Conservation (phyloP, 35 echinoderm and acorn worm genomes). For the Acanthaster planci region DNA sequence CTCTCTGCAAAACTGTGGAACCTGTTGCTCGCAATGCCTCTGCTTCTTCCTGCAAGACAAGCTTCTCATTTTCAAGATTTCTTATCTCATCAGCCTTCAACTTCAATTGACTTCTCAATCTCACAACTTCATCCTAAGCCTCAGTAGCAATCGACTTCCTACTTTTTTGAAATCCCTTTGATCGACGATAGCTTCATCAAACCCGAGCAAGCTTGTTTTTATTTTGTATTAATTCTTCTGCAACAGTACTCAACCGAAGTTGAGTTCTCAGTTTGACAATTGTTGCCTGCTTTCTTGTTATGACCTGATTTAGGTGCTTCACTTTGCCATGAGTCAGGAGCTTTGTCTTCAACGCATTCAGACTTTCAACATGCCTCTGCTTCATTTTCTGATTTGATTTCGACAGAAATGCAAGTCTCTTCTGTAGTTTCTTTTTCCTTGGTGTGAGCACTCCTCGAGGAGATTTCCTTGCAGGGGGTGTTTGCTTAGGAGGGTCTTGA, state of each 20-base stretch:
- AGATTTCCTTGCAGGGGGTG: too few relatives aligned
- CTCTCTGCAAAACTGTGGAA: neutral
- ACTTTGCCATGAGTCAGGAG: neutral
- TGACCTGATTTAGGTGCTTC: slow-evolving; percentile 12
- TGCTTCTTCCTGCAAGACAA: slow-evolving; percentile 5
- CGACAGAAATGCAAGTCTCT: neutral
- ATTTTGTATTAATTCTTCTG: slow-evolving; percentile 8
- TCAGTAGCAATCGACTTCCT: neutral
- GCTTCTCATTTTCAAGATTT: slow-evolving; percentile 16
- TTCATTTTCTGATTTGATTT: neutral
- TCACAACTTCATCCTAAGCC: neutral
- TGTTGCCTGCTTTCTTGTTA: neutral
- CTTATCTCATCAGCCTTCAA: slow-evolving; percentile 3
- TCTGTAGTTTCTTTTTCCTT: neutral
- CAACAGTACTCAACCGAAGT: neutral
- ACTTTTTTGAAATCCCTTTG: neutral
- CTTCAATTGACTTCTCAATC: neutral
- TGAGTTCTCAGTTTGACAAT: neutral
- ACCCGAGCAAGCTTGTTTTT: neutral
- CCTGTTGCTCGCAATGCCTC: neutral
- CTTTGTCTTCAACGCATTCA: neutral
- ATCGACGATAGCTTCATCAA: neutral
- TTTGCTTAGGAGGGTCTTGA: too few relatives aligned
- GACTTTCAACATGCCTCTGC: neutral
- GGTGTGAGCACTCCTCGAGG: too few relatives aligned